Evolutionary conservation across 2,888 invertebrate species (phyloP).

Genomic region (Athrips mouffetella): DNA sequence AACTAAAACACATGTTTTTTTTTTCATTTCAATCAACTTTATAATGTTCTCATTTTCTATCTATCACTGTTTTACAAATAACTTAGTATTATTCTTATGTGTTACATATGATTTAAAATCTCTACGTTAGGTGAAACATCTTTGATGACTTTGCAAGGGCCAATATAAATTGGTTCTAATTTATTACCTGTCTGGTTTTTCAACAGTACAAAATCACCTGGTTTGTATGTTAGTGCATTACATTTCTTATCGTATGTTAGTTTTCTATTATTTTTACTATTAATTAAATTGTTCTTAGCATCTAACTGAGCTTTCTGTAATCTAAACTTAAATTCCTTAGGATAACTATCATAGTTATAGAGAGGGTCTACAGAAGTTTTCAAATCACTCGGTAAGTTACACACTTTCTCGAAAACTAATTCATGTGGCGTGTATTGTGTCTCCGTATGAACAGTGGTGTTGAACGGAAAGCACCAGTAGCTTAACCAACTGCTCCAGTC

Average conservation of each 20-base stretch:
- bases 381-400: background rate
- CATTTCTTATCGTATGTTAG: background rate
- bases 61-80: too few relatives aligned
- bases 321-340: background rate
- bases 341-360: background rate
- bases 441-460: background rate
- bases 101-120: too few relatives aligned
- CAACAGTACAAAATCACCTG: background rate
- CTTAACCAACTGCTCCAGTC: conserved; percentile 15
- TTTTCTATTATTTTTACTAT: background rate
- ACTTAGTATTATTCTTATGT: too few relatives aligned
- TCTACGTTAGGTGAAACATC: too few relatives aligned
- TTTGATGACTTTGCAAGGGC: background rate
- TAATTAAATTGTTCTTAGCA: background rate
- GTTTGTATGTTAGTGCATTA: background rate
- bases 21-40: too few relatives aligned
- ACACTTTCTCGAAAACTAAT: background rate
- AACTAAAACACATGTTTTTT: too few relatives aligned
- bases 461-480: background rate
- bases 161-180: background rate
- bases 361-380: background rate
- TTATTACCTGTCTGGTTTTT: background rate
- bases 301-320: background rate
- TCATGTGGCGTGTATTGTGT: background rate
- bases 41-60: too few relatives aligned